Evolutionary conservation across 2,797 vertebrate species (phyloP).

Genomic region (Sphaeramia orbicularis): DNA sequence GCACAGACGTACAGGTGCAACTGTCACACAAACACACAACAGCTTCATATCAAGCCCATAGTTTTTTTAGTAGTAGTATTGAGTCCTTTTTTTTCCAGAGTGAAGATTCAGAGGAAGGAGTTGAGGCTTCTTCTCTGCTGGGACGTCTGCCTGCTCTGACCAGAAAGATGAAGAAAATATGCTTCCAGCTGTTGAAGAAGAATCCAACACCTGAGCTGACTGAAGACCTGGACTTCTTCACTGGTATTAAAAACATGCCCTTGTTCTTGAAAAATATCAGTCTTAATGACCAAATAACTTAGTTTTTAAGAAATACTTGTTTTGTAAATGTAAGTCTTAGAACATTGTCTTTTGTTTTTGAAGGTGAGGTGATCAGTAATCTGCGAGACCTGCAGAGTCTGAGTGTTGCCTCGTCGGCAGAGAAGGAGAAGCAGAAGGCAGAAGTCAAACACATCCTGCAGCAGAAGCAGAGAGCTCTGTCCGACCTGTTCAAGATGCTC

Average conservation of each 20-base stretch:
- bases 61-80: not conserved
- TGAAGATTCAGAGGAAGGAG: slow-evolving; percentile 61
- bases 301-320: not conserved
- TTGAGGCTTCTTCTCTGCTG: slow-evolving; percentile 82
- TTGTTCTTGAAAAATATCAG: not conserved
- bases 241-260: slow-evolving; percentile 76
- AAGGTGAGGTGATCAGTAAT: slow-evolving; percentile 90
- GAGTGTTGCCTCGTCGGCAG: slow-evolving; percentile 83
- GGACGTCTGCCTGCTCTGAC: slow-evolving; percentile 88
- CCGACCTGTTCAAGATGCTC: slow-evolving; percentile 96
- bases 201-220: slow-evolving; percentile 85
- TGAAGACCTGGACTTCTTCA: slow-evolving; percentile 92
- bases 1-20: slow-evolving; percentile 77
- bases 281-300: not conserved
- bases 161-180: slow-evolving; percentile 93
- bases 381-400: slow-evolving; percentile 89
- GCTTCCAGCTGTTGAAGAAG: slow-evolving; percentile 85
- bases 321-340: not conserved
- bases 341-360: not conserved
- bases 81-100: slow-evolving; percentile 48
- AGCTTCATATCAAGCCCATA: not conserved
- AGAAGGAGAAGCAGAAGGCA: slow-evolving; percentile 92
- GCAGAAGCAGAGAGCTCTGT: slow-evolving; percentile 95
- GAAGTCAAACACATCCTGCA: slow-evolving; percentile 95
- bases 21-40: not conserved